These are phyloP conservation scores for Eristalis intricaria DNA, from an alignment of 2,888 invertebrate genomes.

Conservation along the genomic window DNA sequence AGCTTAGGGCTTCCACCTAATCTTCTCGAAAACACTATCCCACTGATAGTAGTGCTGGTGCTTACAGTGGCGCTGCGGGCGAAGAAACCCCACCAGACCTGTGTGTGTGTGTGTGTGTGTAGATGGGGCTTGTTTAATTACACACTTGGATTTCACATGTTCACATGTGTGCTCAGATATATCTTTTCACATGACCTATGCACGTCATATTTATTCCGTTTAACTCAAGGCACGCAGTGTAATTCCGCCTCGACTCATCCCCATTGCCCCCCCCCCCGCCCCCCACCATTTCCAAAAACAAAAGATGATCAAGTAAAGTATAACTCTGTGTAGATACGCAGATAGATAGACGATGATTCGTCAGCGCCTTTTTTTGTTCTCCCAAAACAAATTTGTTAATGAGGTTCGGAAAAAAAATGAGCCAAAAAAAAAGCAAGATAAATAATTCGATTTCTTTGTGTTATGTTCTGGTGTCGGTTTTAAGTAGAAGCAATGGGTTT, in stretches of 20 bases:
- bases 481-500: constrained; percentile 7
- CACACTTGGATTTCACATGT: not conserved
- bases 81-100: not conserved
- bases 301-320: constrained; percentile 31
- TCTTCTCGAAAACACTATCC: not conserved
- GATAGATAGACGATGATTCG: constrained; percentile 45
- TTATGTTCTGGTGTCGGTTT: constrained; percentile 12
- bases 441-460: constrained; percentile 16
- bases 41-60: not conserved
- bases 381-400: constrained; percentile 31
- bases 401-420: constrained; percentile 16
- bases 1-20: not conserved
- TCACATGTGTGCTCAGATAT: not conserved
- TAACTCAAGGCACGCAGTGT: not conserved
- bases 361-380: constrained; percentile 28
- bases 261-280: too few relatives aligned
- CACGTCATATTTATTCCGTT: constrained; percentile 21
- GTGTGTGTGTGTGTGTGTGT: too few relatives aligned
- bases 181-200: constrained; percentile 50
- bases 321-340: not conserved
- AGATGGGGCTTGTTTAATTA: not conserved
- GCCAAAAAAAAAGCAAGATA: not conserved
- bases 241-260: not conserved
- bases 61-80: not conserved
- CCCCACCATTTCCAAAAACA: constrained; percentile 12